These are phyloP conservation scores for Mohoua ochrocephala DNA, from an alignment of 2,113 vertebrate genomes.

Conservation along the genomic window DNA sequence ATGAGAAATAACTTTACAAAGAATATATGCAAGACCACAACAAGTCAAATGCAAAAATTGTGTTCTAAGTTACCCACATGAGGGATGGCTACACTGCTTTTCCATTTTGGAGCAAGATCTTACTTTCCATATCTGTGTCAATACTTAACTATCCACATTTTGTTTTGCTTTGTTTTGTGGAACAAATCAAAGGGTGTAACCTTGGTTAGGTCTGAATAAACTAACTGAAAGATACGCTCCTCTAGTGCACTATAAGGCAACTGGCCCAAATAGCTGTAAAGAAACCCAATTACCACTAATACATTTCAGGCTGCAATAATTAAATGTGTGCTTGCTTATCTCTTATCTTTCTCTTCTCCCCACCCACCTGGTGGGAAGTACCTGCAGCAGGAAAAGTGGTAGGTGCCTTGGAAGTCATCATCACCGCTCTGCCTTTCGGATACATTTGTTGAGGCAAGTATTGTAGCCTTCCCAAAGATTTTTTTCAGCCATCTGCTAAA, in stretches of 20 bases:
- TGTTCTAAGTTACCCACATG: not conserved
- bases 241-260: not conserved
- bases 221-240: not conserved
- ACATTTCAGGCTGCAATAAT: not conserved
- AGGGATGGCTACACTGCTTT: not conserved
- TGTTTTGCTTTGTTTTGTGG: not conserved
- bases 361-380: not conserved
- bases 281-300: fast-evolving
- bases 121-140: fast-evolving
- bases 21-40: not conserved
- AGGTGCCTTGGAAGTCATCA: not conserved
- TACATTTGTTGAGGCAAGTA: not conserved
- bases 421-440: not conserved
- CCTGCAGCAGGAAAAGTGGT: not conserved
- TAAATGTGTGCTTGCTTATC: not conserved
- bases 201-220: not conserved
- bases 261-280: not conserved
- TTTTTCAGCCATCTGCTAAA: not conserved
- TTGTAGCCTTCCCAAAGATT: not conserved
- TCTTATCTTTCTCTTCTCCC: not conserved
- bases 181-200: not conserved
- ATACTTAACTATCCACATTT: not conserved
- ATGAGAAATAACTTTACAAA: not conserved
- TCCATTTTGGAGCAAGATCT: not conserved
- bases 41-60: not conserved